Evolutionary conservation across 1,140 invertebrate species (phyloP).

Genomic region (Dendrolimus punctatus): DNA sequence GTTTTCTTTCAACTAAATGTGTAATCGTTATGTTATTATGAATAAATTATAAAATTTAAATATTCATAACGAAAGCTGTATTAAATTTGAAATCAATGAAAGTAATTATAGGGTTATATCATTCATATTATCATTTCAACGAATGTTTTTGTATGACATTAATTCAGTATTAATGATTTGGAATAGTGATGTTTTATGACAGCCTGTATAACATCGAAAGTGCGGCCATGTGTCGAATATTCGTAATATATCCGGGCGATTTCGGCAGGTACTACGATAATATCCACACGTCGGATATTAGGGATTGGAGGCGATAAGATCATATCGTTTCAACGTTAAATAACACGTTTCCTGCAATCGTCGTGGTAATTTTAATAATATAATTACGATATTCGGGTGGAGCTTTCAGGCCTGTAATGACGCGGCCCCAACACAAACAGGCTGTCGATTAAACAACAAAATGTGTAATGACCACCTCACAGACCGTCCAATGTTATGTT

Average conservation of each 20-base stretch:
- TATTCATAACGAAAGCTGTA: too few species aligned
- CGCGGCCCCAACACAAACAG: slow-evolving; percentile 19
- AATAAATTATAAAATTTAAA: too few species aligned
- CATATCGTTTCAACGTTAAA: slow-evolving; percentile 62
- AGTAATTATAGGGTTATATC: too few species aligned
- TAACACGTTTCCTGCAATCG: slow-evolving; percentile 69
- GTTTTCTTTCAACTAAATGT: too few species aligned
- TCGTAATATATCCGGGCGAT: slow-evolving; percentile 42
- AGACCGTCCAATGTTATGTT: slow-evolving; percentile 16
- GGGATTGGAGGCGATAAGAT: slow-evolving; percentile 62
- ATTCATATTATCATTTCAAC: too few species aligned
- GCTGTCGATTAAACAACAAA: slow-evolving; percentile 18
- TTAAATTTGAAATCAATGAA: too few species aligned
- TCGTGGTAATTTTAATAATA: slow-evolving; percentile 64
- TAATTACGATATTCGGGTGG: slow-evolving; percentile 56
- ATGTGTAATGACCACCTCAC: slow-evolving; percentile 16
- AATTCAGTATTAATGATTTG: background rate
- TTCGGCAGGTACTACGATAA: slow-evolving; percentile 64
- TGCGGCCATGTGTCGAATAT: slow-evolving; percentile 40
- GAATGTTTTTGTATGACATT: too few species aligned
- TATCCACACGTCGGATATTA: slow-evolving; percentile 70
- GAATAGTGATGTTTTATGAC: background rate
- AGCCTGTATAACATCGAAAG: slow-evolving; percentile 21
- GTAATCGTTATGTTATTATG: too few species aligned
- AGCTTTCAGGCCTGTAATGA: slow-evolving; percentile 40